Conservation (phyloP, 2,888 invertebrate genomes). For the Nymphalis polychloros region DNA sequence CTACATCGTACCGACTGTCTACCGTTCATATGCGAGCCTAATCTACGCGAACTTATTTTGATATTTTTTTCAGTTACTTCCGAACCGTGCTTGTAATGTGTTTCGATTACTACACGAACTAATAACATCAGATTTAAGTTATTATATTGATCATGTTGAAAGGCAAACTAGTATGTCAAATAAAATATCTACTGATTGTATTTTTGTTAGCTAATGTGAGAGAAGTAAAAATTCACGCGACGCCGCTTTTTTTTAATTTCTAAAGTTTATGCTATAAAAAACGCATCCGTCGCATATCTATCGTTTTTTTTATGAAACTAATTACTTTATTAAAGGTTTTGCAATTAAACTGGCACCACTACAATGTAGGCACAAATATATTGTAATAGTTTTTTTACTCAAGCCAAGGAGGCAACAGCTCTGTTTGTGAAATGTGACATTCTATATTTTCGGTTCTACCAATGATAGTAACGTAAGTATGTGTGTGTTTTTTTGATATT, state of each 20-base stretch:
- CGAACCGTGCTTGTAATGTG: background rate
- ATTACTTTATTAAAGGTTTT: constrained; percentile 5
- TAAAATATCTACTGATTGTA: background rate
- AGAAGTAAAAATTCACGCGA: constrained; percentile 60
- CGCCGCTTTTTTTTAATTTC: constrained; percentile 61
- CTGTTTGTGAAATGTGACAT: constrained; percentile 22
- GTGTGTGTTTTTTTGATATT: constrained; percentile 9
- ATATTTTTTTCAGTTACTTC: background rate
- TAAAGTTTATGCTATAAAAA: constrained; percentile 34
- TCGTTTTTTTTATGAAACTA: constrained; percentile 14
- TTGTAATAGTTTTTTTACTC: constrained; percentile 18
- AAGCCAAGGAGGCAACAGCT: constrained; percentile 38
- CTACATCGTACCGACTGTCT: constrained; percentile 25
- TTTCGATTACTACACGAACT: background rate
- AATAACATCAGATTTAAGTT: background rate
- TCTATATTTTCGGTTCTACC: constrained; percentile 20
- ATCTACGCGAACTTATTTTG: background rate
- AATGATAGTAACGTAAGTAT: constrained; percentile 16
- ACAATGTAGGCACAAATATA: constrained; percentile 61
- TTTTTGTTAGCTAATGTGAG: background rate
- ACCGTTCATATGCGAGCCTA: constrained; percentile 4
- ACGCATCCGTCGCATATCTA: constrained; percentile 77
- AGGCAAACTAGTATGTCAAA: background rate
- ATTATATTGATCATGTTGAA: background rate
- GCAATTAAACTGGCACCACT: constrained; percentile 48